Conservation (phyloP, 2,888 invertebrate species). For the Entomobrya multifasciata region DNA sequence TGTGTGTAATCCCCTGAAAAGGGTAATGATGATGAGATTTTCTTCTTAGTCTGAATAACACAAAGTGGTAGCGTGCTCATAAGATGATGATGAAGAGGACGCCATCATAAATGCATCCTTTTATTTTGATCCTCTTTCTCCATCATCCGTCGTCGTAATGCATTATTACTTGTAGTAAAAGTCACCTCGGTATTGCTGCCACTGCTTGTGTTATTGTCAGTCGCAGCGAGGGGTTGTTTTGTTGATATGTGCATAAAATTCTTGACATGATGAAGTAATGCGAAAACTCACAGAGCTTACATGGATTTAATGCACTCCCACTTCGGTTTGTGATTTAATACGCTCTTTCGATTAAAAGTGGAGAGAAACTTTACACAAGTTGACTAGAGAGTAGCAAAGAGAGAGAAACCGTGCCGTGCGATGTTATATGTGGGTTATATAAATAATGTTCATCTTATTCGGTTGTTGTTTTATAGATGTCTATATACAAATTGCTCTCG, state of each 20-base stretch:
- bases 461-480: background rate
- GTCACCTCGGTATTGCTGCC: background rate
- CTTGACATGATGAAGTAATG: conserved; percentile 35
- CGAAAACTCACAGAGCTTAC: conserved; percentile 16
- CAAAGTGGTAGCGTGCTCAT: conserved; percentile 36
- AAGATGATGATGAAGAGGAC: conserved; percentile 53
- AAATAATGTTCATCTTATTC: conserved; percentile 10
- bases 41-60: conserved; percentile 19
- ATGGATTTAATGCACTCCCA: conserved; percentile 41
- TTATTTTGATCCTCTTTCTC: background rate
- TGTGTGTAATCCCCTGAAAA: conserved; percentile 21
- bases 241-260: conserved; percentile 56
- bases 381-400: background rate
- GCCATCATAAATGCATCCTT: conserved; percentile 33
- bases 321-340: background rate
- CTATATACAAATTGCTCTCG: background rate
- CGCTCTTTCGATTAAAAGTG: conserved; percentile 17
- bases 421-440: conserved; percentile 30
- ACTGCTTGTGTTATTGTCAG: background rate
- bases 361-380: background rate
- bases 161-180: conserved; percentile 1
- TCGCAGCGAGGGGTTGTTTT: background rate
- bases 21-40: conserved; percentile 60
- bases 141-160: background rate
- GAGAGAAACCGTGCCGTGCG: background rate